Conservation (phyloP, 2,888 invertebrate genomes). For the Drosophila ezoana region DNA sequence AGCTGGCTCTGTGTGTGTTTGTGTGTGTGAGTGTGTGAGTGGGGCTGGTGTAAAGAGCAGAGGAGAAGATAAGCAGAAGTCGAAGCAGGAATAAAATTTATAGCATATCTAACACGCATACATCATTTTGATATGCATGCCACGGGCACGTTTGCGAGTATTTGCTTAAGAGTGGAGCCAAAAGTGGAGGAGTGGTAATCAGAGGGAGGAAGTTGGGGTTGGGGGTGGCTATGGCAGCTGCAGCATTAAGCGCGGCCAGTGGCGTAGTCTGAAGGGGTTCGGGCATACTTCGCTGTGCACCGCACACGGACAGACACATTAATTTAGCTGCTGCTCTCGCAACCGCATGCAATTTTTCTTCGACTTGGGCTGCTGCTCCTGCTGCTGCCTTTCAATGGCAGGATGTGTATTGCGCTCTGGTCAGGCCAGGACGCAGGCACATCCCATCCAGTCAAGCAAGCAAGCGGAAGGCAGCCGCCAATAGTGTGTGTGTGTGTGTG, state of each 20-base stretch:
- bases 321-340: slow-evolving; percentile 73
- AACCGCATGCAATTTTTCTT: slow-evolving; percentile 81
- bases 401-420: slow-evolving; percentile 44
- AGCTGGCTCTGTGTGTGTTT: slow-evolving; percentile 24
- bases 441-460: slow-evolving; percentile 7
- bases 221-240: slow-evolving; percentile 4
- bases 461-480: neutral
- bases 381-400: slow-evolving; percentile 75
- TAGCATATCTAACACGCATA: slow-evolving; percentile 78
- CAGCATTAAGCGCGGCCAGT: slow-evolving; percentile 5
- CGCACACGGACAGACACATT: slow-evolving; percentile 71
- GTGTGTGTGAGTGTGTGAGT: neutral
- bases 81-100: slow-evolving; percentile 69
- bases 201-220: neutral
- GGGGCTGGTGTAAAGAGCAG: slow-evolving; percentile 1
- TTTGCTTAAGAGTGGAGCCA: slow-evolving; percentile 65
- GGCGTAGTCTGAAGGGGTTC: neutral
- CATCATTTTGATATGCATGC: slow-evolving; percentile 76
- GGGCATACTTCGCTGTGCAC: slow-evolving; percentile 25
- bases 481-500: too few relatives aligned
- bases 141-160: slow-evolving; percentile 65
- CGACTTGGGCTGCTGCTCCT: slow-evolving; percentile 34
- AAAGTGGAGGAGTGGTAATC: neutral
- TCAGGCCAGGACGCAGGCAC: slow-evolving; percentile 10
- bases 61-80: slow-evolving; percentile 17